Evolutionary conservation across 1,140 invertebrate species (phyloP).

Genomic region (Megalopta genalis): DNA sequence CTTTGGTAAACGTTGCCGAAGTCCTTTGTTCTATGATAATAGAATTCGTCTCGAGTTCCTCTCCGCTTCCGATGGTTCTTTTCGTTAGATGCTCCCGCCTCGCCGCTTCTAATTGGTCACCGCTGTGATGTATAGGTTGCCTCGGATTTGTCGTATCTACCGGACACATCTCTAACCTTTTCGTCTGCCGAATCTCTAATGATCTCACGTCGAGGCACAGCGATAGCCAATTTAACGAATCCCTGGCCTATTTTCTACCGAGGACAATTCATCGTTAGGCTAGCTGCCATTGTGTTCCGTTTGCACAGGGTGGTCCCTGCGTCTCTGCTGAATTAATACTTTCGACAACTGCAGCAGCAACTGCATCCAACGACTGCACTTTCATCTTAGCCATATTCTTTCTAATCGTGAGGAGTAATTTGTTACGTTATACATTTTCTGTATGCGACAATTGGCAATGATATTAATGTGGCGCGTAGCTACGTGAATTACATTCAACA

Average conservation of each 20-base stretch:
- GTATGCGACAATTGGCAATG: no score
- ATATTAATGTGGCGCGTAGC: no score
- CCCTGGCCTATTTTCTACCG: conserved; percentile 60
- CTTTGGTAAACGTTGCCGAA: not conserved
- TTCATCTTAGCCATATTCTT: no score
- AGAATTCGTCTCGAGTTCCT: conserved; percentile 21
- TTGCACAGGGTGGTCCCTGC: not conserved
- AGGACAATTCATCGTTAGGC: conserved; percentile 55
- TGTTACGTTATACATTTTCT: no score
- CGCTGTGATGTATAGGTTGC: conserved; percentile 69
- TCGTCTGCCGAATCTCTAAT: conserved; percentile 58
- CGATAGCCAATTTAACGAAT: conserved; percentile 69
- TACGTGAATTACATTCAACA: no score
- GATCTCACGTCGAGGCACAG: conserved; percentile 42
- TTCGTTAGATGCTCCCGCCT: conserved; percentile 28
- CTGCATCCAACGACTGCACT: no score
- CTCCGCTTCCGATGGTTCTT: conserved; percentile 36
- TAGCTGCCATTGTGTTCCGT: conserved; percentile 24
- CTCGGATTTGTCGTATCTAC: conserved; percentile 68
- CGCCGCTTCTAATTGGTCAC: conserved; percentile 70
- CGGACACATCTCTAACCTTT: conserved; percentile 61
- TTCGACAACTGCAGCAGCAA: not conserved
- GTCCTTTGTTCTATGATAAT: conserved; percentile 26
- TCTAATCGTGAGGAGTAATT: no score
- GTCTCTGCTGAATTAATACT: not conserved